Percentiles rank a stretch among this genome's conserved stretches.
These are phyloP conservation scores for Asobara japonica DNA, from an alignment of 1,140 invertebrate species.

Conservation along the genomic window DNA sequence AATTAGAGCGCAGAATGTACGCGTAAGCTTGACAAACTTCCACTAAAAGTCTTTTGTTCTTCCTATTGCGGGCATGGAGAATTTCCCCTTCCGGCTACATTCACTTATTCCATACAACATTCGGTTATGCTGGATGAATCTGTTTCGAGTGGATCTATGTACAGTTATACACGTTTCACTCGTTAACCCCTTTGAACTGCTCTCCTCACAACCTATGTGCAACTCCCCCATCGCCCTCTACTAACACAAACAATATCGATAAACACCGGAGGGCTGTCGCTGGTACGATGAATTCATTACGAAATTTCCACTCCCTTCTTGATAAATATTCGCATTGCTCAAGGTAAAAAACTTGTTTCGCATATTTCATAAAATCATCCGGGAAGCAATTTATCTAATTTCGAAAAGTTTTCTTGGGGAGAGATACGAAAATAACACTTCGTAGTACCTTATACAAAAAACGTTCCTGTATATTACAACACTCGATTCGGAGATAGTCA, in stretches of 20 bases:
- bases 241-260: not conserved
- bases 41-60: slow-evolving; percentile 17
- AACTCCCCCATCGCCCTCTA: not conserved
- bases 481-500: too few relatives aligned
- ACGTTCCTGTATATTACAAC: too few relatives aligned
- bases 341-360: too few relatives aligned
- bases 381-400: too few relatives aligned
- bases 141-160: not conserved
- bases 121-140: slow-evolving; percentile 16
- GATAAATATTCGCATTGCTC: too few relatives aligned
- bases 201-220: not conserved
- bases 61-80: not conserved
- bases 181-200: slow-evolving; percentile 19
- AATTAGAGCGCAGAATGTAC: slow-evolving; percentile 2
- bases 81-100: slow-evolving; percentile 14
- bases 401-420: too few relatives aligned
- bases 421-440: too few relatives aligned
- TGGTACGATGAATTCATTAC: not conserved
- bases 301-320: not conserved
- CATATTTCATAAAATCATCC: too few relatives aligned
- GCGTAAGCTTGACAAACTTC: not conserved
- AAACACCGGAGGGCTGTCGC: not conserved
- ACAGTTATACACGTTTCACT: slow-evolving; percentile 15
- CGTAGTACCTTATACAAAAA: too few relatives aligned
- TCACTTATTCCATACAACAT: not conserved